These are phyloP conservation scores for Ctenicera cuprea DNA, from an alignment of 2,888 invertebrate genomes.

Conservation along the genomic window DNA sequence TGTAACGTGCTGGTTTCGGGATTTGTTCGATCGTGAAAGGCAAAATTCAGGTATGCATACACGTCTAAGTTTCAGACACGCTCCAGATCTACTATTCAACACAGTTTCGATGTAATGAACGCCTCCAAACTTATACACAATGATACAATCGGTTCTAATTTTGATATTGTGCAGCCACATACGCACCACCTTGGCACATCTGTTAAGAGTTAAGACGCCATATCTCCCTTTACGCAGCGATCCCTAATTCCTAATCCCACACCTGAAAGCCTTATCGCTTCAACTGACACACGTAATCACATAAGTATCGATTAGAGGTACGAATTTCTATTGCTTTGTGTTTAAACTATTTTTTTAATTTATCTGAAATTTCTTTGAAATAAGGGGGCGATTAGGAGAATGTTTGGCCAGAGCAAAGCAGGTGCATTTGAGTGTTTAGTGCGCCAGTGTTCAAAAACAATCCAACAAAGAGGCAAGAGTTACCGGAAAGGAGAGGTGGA, in stretches of 20 bases:
- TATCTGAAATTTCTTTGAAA: no score
- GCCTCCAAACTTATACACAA: constrained; percentile 25
- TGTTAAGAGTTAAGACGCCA: constrained; percentile 20
- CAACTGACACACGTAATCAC: constrained; percentile 11
- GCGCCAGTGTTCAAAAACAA: no score
- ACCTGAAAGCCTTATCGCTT: constrained; percentile 17
- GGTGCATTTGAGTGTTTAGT: no score
- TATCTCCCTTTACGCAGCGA: constrained; percentile 26
- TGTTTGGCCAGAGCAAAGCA: no score
- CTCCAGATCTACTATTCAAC: constrained; percentile 27
- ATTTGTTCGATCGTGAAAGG: constrained; percentile 30
- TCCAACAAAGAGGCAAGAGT: no score
- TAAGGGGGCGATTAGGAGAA: no score
- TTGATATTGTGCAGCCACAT: constrained; percentile 30
- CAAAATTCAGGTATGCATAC: constrained; percentile 38
- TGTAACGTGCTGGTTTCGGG: constrained; percentile 29
- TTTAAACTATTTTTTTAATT: no score
- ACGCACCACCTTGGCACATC: constrained; percentile 29
- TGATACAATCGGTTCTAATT: constrained; percentile 32
- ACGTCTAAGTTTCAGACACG: constrained; percentile 18
- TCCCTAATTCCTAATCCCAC: constrained; percentile 15
- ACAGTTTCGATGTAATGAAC: constrained; percentile 28
- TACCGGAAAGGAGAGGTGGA: no score
- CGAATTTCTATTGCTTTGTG: neutral
- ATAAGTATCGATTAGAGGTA: neutral